These are phyloP conservation scores for Lepilemur ruficaudatus DNA, from an alignment of 2,797 vertebrate species.

Conservation along the genomic window DNA sequence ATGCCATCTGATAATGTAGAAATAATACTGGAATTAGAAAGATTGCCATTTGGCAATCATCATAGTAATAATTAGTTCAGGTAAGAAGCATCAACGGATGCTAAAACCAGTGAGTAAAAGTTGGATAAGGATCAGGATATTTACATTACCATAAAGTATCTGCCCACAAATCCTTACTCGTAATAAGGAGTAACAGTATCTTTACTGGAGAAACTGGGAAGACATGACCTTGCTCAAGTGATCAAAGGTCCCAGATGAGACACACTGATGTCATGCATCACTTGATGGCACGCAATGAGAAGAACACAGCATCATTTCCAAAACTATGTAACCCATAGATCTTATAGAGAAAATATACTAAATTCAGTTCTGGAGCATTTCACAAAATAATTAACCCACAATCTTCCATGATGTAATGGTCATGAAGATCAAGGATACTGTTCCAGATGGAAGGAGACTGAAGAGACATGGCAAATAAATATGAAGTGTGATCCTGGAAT, in stretches of 20 bases:
- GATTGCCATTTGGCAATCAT: neutral
- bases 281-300: neutral
- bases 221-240: neutral
- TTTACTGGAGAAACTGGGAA: neutral
- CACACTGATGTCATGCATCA: neutral
- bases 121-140: neutral
- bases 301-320: neutral
- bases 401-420: neutral
- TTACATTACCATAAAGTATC: neutral
- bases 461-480: neutral
- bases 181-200: neutral
- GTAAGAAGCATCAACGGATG: neutral
- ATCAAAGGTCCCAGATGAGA: neutral
- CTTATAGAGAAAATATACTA: neutral
- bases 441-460: neutral
- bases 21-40: neutral
- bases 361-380: neutral
- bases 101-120: neutral
- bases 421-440: neutral
- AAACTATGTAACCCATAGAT: neutral
- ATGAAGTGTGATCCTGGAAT: neutral
- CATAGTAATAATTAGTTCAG: neutral
- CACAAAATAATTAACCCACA: neutral
- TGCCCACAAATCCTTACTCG: neutral
- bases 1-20: neutral